These are phyloP conservation scores for Galleria mellonella DNA, from an alignment of 1,140 invertebrate genomes.

Conservation along the genomic window DNA sequence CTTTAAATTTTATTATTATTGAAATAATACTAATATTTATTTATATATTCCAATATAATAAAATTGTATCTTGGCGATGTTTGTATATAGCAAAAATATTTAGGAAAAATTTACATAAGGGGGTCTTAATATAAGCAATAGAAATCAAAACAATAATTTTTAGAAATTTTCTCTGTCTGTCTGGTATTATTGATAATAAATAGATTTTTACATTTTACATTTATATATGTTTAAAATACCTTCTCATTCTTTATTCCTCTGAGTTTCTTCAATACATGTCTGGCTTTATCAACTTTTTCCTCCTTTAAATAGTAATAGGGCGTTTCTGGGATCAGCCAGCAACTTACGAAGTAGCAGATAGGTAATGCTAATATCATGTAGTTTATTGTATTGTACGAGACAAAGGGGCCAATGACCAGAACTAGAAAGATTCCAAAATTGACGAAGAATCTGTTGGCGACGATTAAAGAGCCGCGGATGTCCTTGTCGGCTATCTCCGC, in stretches of 20 bases:
- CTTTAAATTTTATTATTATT: no score
- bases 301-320: constrained; percentile 81
- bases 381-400: constrained; percentile 65
- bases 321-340: constrained; percentile 84
- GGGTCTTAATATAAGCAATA: no score
- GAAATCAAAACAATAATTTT: no score
- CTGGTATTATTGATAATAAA: no score
- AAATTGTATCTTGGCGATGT: no score
- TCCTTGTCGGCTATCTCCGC: constrained; percentile 81
- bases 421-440: constrained; percentile 78
- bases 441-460: constrained; percentile 78
- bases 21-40: no score
- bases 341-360: constrained; percentile 74
- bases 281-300: constrained; percentile 61
- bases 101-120: no score
- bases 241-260: constrained; percentile 24
- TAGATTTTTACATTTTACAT: no score
- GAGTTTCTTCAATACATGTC: constrained; percentile 37
- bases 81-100: no score
- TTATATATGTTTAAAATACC: no score
- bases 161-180: no score
- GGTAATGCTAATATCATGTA: constrained; percentile 58
- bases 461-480: constrained; percentile 78
- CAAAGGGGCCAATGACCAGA: constrained; percentile 66
- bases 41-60: no score